phyloP scores from a whole-genome alignment of 2,797 vertebrate species.

The Microcaecilia unicolor region DNA sequence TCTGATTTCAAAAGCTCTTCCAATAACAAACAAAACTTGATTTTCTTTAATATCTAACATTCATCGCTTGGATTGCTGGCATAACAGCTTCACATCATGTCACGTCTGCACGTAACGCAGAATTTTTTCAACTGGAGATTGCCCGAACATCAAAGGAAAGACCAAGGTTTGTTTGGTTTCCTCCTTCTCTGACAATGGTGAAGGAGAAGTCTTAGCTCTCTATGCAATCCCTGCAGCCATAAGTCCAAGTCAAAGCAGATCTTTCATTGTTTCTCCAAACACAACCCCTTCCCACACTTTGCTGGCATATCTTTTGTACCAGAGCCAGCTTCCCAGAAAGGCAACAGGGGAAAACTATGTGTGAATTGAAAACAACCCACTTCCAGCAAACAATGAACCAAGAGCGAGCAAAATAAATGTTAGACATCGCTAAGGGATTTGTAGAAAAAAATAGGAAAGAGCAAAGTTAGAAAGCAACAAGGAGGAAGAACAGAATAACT shows the following conservation, averaged over 20 bases:
- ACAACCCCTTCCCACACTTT: slow-evolving; percentile 29
- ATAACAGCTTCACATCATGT: no score
- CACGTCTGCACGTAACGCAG: no score
- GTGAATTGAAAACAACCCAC: slow-evolving; percentile 41
- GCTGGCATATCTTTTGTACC: slow-evolving; percentile 33
- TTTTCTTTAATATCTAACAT: no score
- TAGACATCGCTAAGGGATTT: slow-evolving; percentile 12
- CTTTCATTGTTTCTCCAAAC: slow-evolving; percentile 30
- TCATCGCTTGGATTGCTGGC: no score
- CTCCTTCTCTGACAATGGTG: background rate
- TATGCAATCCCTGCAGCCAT: background rate
- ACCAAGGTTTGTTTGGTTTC: background rate
- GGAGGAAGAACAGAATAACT: slow-evolving; percentile 29
- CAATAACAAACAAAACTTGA: no score
- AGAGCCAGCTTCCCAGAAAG: slow-evolving; percentile 30
- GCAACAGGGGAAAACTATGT: slow-evolving; percentile 41
- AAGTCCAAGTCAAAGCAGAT: background rate
- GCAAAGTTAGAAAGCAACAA: slow-evolving; percentile 16
- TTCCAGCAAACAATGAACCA: slow-evolving; percentile 35
- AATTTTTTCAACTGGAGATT: background rate
- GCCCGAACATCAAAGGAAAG: background rate
- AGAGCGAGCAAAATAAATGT: slow-evolving; percentile 1
- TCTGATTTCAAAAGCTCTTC: no score
- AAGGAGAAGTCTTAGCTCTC: background rate
- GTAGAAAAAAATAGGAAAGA: slow-evolving; percentile 31